Conservation (phyloP, 2,797 vertebrate genomes). For the Cryptoprocta ferox region DNA sequence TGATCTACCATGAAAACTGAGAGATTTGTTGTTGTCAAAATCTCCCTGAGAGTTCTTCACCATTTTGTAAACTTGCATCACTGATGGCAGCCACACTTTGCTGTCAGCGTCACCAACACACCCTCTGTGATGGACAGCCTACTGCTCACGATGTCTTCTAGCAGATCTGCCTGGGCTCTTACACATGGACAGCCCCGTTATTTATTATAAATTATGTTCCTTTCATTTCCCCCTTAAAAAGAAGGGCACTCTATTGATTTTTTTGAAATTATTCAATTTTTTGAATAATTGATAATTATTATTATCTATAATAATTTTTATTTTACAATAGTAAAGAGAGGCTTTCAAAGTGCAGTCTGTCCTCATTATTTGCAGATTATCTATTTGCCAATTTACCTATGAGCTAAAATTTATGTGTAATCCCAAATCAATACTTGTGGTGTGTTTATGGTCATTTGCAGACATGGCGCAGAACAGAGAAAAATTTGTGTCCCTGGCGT, state of each 20-base stretch:
- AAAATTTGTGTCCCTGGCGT: rapidly evolving
- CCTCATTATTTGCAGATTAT: not conserved
- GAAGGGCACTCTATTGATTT: not conserved
- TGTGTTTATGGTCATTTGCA: not conserved
- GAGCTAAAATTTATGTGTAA: not conserved
- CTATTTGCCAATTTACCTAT: not conserved
- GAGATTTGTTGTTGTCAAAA: not conserved
- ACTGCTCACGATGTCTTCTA: not conserved
- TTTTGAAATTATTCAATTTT: not conserved
- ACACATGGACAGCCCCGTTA: not conserved
- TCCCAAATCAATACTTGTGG: not conserved
- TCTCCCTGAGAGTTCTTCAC: not conserved
- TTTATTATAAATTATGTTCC: not conserved
- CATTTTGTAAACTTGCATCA: not conserved
- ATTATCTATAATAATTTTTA: not conserved
- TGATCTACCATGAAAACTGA: not conserved
- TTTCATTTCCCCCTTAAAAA: not conserved
- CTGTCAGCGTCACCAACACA: not conserved
- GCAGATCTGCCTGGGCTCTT: not conserved
- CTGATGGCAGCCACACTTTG: not conserved
- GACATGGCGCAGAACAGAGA: not conserved
- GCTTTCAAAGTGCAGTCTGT: not conserved
- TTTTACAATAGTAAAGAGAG: not conserved
- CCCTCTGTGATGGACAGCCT: not conserved
- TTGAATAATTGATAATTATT: too few species aligned